These are phyloP conservation scores for Picathartes gymnocephalus DNA, from an alignment of 2,113 vertebrate genomes.

Conservation along the genomic window DNA sequence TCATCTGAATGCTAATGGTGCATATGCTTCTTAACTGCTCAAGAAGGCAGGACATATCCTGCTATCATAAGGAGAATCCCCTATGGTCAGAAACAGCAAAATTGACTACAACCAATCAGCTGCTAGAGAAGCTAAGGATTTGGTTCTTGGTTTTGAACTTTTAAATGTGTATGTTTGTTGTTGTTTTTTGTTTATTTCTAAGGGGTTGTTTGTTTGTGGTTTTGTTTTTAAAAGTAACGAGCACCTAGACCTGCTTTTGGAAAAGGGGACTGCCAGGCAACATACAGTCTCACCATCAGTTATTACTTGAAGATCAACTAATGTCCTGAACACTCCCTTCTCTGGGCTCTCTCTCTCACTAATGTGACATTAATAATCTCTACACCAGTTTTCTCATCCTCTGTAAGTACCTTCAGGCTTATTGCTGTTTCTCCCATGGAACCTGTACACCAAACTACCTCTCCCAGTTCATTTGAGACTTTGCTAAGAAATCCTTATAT, in stretches of 20 bases:
- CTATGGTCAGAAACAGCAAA: background rate
- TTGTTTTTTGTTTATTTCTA: background rate
- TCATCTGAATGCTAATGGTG: background rate
- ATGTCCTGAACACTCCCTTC: background rate
- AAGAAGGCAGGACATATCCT: background rate
- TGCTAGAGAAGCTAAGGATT: background rate
- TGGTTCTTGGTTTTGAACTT: background rate
- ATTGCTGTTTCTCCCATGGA: background rate
- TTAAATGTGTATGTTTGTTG: background rate
- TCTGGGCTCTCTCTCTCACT: background rate
- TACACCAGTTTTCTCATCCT: background rate
- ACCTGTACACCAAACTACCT: background rate
- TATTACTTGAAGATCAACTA: background rate
- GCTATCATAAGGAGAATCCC: background rate
- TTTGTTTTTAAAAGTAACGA: background rate
- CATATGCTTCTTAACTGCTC: background rate
- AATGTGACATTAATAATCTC: background rate
- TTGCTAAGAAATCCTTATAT: background rate
- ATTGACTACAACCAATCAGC: background rate
- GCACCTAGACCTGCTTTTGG: background rate
- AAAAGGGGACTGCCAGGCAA: background rate
- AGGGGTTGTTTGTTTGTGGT: background rate
- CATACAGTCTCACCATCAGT: background rate
- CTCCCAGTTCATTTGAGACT: background rate
- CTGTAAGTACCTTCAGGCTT: background rate